A percentile compares a stretch with the other conserved stretches of the same genome.
Evolutionary conservation across 2,888 invertebrate genomes (phyloP).

Genomic region (Coelogynopora nodosa): DNA sequence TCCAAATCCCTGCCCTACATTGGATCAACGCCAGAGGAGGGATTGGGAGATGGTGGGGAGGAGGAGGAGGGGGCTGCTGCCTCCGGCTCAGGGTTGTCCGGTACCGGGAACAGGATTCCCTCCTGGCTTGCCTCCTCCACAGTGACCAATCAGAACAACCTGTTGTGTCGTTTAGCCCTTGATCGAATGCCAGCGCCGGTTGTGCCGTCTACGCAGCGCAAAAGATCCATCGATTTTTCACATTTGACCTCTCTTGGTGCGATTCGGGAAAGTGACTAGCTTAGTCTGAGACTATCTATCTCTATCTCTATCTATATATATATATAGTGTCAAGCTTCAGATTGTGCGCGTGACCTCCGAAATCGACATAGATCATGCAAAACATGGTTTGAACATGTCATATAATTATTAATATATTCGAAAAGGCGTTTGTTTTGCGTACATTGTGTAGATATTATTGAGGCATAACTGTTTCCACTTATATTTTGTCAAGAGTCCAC

Average conservation of each 20-base stretch:
- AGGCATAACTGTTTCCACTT: too few relatives aligned
- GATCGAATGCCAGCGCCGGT: not conserved
- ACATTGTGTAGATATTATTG: too few relatives aligned
- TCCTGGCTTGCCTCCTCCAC: not conserved
- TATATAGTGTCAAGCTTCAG: too few relatives aligned
- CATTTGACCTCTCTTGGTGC: not conserved
- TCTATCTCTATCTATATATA: too few relatives aligned
- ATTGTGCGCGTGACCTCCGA: too few relatives aligned
- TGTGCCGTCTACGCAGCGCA: not conserved
- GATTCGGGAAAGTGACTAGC: not conserved
- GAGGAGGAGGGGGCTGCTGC: not conserved
- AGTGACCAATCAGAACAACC: not conserved
- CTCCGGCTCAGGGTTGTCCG: not conserved
- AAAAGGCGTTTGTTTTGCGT: too few relatives aligned
- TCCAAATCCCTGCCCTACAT: not conserved
- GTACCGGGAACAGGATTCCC: not conserved
- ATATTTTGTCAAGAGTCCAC: too few relatives aligned
- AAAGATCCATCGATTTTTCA: not conserved
- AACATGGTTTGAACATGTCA: too few relatives aligned
- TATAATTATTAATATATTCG: too few relatives aligned
- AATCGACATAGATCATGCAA: too few relatives aligned
- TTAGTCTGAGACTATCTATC: too few relatives aligned
- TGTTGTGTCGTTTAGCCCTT: not conserved
- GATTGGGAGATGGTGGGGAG: too few relatives aligned
- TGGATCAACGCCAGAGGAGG: not conserved